Conservation (phyloP, 2,888 invertebrate genomes). For the Hermaeophaga mercurialis region DNA sequence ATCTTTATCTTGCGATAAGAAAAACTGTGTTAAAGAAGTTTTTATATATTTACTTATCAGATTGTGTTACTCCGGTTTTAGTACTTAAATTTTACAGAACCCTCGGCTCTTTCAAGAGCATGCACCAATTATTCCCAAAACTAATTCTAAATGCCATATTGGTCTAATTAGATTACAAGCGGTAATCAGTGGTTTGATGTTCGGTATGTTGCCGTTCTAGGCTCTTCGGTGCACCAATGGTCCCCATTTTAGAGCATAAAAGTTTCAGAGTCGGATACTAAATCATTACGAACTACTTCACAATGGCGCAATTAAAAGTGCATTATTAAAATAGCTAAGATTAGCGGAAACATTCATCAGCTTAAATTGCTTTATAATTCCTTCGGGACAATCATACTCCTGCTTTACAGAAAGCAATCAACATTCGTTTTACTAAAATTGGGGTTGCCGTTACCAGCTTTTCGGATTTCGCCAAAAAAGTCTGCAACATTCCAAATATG, state of each 20-base stretch:
- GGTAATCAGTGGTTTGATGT: constrained; percentile 14
- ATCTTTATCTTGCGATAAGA: no score
- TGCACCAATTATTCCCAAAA: background rate
- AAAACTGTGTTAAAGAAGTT: no score
- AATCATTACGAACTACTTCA: constrained; percentile 42
- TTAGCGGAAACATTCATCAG: constrained; percentile 41
- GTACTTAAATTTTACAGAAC: no score
- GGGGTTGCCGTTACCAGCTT: background rate
- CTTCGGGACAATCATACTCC: constrained; percentile 29
- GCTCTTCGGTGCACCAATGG: constrained; percentile 5
- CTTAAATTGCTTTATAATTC: constrained; percentile 36
- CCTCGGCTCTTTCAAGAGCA: no score
- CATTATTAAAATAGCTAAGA: constrained; percentile 44
- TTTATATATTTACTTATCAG: no score
- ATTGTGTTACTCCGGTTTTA: no score
- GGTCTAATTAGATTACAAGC: constrained; percentile 13
- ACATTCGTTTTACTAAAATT: constrained; percentile 19
- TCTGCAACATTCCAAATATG: no score
- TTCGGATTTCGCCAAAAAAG: background rate
- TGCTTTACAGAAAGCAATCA: constrained; percentile 26
- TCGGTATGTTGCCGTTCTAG: constrained; percentile 2
- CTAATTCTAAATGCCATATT: constrained; percentile 1
- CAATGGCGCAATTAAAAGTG: constrained; percentile 43
- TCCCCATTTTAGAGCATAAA: constrained; percentile 39
- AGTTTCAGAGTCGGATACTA: constrained; percentile 35